These are phyloP conservation scores for Corydoras sp. DNA, from an alignment of 2,113 vertebrate species.

Conservation along the genomic window DNA sequence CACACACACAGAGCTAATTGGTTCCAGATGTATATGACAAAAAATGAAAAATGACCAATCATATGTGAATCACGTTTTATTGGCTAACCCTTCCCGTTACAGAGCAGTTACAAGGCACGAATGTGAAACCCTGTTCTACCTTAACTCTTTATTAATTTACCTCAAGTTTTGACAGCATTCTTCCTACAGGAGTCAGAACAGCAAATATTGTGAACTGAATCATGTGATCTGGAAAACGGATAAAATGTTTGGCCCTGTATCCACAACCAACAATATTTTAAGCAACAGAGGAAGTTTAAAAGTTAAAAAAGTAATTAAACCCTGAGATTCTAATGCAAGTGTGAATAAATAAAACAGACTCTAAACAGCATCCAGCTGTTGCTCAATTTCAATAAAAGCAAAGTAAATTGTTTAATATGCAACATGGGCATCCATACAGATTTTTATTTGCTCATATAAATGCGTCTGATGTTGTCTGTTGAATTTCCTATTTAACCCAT, in stretches of 20 bases:
- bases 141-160: conserved; percentile 29
- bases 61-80: conserved; percentile 34
- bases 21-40: conserved; percentile 42
- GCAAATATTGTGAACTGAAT: conserved; percentile 32
- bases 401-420: conserved; percentile 30
- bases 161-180: conserved; percentile 25
- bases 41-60: conserved; percentile 48
- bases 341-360: conserved; percentile 40
- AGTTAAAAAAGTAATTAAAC: conserved; percentile 55
- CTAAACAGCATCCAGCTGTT: conserved; percentile 53
- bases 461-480: conserved; percentile 34
- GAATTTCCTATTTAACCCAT: conserved; percentile 35
- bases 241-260: conserved; percentile 29
- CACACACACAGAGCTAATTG: conserved; percentile 30
- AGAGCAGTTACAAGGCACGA: conserved; percentile 29
- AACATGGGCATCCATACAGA: conserved; percentile 22
- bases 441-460: conserved; percentile 39
- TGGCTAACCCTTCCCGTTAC: conserved; percentile 42
- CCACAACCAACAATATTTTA: conserved; percentile 50
- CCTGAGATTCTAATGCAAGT: conserved; percentile 43
- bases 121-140: conserved; percentile 45
- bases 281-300: conserved; percentile 47
- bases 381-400: conserved; percentile 43
- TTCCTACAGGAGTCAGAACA: conserved; percentile 27
- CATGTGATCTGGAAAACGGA: conserved; percentile 19